These are phyloP conservation scores for Protomyctophum bolini DNA, from an alignment of 2,113 vertebrate genomes.

Conservation along the genomic window DNA sequence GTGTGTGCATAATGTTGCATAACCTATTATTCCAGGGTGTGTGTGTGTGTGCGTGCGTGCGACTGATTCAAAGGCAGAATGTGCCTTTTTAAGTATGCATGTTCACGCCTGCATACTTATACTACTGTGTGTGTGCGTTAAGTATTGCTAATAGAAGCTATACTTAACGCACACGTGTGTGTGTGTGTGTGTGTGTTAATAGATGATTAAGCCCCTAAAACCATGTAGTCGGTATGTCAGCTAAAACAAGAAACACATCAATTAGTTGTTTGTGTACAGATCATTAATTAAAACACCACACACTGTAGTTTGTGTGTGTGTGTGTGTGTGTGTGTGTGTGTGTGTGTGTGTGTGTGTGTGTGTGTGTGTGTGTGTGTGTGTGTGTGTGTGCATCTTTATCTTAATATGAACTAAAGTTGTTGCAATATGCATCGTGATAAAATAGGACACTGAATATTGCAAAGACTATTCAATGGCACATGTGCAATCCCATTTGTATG, in stretches of 20 bases:
- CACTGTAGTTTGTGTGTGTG: slow-evolving; percentile 16
- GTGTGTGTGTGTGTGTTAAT: no score
- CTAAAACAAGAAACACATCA: slow-evolving; percentile 35
- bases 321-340: neutral
- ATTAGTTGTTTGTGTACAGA: slow-evolving; percentile 50
- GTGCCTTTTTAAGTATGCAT: no score
- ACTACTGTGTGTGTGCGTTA: no score
- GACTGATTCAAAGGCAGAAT: no score
- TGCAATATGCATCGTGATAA: no score
- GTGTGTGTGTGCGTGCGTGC: neutral
- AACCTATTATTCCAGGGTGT: neutral
- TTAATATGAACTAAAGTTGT: no score
- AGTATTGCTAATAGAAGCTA: no score
- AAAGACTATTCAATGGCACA: no score
- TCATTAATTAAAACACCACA: slow-evolving; percentile 58
- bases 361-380: neutral
- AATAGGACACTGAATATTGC: no score
- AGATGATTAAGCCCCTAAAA: slow-evolving; percentile 44
- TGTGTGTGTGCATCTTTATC: neutral
- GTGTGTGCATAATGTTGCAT: slow-evolving; percentile 3
- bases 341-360: neutral
- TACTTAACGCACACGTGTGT: no score
- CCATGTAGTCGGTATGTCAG: slow-evolving; percentile 4
- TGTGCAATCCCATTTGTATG: slow-evolving; percentile 31
- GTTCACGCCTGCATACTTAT: no score